These are phyloP conservation scores for Ariolimax columbianus DNA, from an alignment of 2,888 invertebrate genomes.

Conservation along the genomic window DNA sequence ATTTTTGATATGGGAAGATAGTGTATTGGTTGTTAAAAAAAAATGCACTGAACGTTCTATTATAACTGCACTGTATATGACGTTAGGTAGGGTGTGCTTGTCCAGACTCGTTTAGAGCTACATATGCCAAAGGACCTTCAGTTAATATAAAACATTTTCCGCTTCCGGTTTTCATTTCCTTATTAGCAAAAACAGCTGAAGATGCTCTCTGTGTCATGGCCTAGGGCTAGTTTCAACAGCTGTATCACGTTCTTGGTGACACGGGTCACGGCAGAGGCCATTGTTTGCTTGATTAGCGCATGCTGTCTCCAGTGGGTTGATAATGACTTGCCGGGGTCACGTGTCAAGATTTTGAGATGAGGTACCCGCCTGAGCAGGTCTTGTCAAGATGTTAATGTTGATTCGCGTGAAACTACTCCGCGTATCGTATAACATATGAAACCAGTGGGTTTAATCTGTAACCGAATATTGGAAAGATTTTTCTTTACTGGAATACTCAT, in stretches of 20 bases:
- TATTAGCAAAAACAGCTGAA: background rate
- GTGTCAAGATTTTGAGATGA: background rate
- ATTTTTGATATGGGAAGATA: too few relatives aligned
- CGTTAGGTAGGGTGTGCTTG: too few relatives aligned
- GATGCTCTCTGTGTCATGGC: background rate
- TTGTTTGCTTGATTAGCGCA: constrained; percentile 4
- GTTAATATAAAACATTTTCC: background rate
- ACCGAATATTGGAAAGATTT: too few relatives aligned
- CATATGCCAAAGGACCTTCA: too few relatives aligned
- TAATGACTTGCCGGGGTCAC: constrained; percentile 16
- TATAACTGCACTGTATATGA: too few relatives aligned
- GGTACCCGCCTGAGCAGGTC: background rate
- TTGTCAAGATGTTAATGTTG: constrained; percentile 9
- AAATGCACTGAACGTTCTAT: too few relatives aligned
- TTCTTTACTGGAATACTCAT: too few relatives aligned
- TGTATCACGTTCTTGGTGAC: background rate
- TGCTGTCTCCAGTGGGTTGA: background rate
- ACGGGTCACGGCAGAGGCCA: background rate
- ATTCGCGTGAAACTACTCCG: background rate
- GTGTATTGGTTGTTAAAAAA: too few relatives aligned
- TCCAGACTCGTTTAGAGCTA: too few relatives aligned
- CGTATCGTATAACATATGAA: background rate
- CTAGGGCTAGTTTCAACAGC: background rate
- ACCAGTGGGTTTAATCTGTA: background rate
- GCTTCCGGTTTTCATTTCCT: background rate